Base-by-base conservation (phyloP, 2,888 invertebrate genomes). In the Agrypnus murinus region DNA sequence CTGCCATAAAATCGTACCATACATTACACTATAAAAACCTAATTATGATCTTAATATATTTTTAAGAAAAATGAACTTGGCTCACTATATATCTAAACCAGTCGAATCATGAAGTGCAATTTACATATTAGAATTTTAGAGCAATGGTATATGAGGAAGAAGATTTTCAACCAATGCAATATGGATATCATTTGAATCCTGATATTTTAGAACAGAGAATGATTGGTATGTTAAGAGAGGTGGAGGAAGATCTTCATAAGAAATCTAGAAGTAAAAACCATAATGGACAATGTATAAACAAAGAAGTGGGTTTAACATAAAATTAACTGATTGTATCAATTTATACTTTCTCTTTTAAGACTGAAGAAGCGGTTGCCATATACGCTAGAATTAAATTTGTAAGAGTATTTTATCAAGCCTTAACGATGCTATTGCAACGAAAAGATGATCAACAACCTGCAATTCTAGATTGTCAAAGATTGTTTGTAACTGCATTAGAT, bases 111-210 rank as follows among this genome's bases (percentile, higher is more conserved):
- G n/a, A n/a, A n/a, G n/a, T n/a, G n/a, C n/a, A n/a, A n/a, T n/a
- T n/a, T n/a, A n/a, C n/a, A n/a, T n/a, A 45, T 69, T 25, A n/a
- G n/a, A n/a, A 9, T 45, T 68, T 38, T 76, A 92, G 92, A 80
- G 95, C 95, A 19, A 90, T 92, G 83, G 96, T 96, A 10, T 96
- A 93, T 85, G 96, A 96, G 86, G 96, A 98, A 86, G 99, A 99
- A 87, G 98, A 99, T 83, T 98, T 98, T 83, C 97, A 98, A 84
- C 92, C 96, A 19, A 93, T 96, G 86, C 92, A 93, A 50, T 98
- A 97, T 82, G 96, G 96, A 46, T 96, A 97, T 84, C 90, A 93
- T 81, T 87, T 96, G 77, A 93, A 92, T 50, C 91, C 92, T 36
- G 95, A 96, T 82, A 90, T 96, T 60, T 92, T 93, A 1, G 95